Percentiles rank a stretch among this genome's conserved stretches.
phyloP scores from a whole-genome alignment of 2,113 vertebrate species.

The Leptobrachium leishanense region DNA sequence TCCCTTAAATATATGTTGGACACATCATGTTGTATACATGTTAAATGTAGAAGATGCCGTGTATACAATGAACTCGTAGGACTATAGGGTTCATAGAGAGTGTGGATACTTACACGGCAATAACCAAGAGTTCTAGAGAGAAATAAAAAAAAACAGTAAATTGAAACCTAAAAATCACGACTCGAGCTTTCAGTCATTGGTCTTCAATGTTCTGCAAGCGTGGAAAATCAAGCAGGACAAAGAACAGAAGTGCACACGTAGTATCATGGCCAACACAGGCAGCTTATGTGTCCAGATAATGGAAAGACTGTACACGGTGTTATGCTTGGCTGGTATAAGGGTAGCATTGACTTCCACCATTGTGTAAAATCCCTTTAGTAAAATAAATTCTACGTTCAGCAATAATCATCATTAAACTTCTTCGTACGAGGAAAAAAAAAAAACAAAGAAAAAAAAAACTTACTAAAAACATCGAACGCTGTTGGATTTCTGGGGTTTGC shows the following conservation, averaged over 20 bases:
- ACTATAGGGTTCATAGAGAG: too few species aligned
- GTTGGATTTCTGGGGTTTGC: too few species aligned
- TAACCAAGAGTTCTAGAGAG: too few species aligned
- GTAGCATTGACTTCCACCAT: background rate
- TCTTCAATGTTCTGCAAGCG: background rate
- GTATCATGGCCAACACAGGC: background rate
- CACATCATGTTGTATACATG: too few species aligned
- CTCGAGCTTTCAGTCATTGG: background rate
- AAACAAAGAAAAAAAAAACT: background rate
- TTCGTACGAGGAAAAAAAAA: background rate
- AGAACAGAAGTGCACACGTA: background rate
- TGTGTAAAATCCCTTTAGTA: slow-evolving; percentile 14
- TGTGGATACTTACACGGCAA: too few species aligned
- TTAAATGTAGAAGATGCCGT: too few species aligned
- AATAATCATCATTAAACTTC: slow-evolving; percentile 7
- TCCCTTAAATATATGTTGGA: too few species aligned
- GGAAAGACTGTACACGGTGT: background rate
- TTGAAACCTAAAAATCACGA: background rate
- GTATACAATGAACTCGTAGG: too few species aligned
- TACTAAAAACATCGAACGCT: background rate
- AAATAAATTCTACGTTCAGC: slow-evolving; percentile 6
- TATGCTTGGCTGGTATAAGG: slow-evolving; percentile 13
- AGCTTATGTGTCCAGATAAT: slow-evolving; percentile 5
- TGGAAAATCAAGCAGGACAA: background rate
- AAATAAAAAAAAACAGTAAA: background rate